These are phyloP conservation scores for Crambe crambe DNA, from an alignment of 37 sponge, comb jelly and placozoan species.

Conservation along the genomic window DNA sequence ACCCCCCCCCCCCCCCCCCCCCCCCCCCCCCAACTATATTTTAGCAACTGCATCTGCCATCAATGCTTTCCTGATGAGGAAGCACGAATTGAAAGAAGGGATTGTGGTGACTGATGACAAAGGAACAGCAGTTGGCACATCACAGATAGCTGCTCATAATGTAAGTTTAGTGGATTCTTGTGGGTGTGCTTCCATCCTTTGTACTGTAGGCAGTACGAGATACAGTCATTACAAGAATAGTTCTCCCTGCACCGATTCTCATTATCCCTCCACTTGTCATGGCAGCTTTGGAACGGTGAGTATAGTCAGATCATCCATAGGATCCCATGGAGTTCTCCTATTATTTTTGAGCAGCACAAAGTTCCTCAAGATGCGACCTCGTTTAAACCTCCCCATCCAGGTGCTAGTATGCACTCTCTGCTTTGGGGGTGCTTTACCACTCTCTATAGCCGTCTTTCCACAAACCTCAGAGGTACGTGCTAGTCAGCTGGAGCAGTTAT, in stretches of 20 bases:
- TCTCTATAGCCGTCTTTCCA: constrained; percentile 84
- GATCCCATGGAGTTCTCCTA: not conserved
- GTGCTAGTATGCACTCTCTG: constrained; percentile 45
- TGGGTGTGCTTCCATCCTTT: not conserved
- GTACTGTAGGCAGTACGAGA: constrained; percentile 63
- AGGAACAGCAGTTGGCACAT: constrained; percentile 70
- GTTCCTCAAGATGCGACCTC: constrained; percentile 53
- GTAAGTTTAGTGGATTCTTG: constrained; percentile 12
- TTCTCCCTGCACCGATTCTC: constrained; percentile 83
- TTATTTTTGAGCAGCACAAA: constrained; percentile 27
- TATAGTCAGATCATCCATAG: not conserved
- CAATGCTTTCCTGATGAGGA: constrained; percentile 84
- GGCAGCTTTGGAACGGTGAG: constrained; percentile 71
- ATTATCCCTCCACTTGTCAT: constrained; percentile 81
- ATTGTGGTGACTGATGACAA: constrained; percentile 75
- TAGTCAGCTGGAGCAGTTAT: not conserved
- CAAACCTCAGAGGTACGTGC: constrained; percentile 73
- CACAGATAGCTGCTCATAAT: constrained; percentile 65
- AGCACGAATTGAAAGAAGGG: constrained; percentile 79
- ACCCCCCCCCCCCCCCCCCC: too few relatives aligned
- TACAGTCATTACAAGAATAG: constrained; percentile 68
- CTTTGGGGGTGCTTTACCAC: constrained; percentile 77
- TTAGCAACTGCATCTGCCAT: constrained; percentile 72
- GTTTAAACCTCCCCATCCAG: constrained; percentile 67
- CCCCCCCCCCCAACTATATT: too few relatives aligned